These are phyloP conservation scores for Panagrolaimus sp. DNA, from an alignment of 1,140 invertebrate genomes.

Conservation along the genomic window DNA sequence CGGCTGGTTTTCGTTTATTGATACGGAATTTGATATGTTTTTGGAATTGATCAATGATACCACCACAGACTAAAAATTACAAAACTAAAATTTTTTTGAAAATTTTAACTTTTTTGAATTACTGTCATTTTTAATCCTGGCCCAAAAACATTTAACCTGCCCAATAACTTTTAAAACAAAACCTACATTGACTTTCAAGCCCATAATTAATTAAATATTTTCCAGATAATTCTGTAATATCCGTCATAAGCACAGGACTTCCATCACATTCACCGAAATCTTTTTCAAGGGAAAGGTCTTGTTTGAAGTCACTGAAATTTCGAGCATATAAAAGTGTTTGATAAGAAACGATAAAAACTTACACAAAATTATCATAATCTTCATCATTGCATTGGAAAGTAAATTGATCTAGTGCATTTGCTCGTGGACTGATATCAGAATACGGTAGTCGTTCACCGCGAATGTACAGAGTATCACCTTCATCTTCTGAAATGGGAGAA, in stretches of 20 bases:
- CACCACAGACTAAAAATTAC: not conserved
- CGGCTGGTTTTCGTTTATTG: not conserved
- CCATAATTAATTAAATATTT: not conserved
- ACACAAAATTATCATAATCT: not conserved
- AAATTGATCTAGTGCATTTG: no score
- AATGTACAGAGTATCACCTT: slow-evolving; percentile 6
- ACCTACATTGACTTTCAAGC: not conserved
- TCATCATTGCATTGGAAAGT: not conserved
- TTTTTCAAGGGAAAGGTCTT: no score
- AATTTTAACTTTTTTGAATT: no score
- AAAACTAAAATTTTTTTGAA: no score
- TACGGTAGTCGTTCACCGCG: not conserved
- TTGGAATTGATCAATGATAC: not conserved
- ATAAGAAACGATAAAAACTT: no score
- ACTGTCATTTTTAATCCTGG: no score
- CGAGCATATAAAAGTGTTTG: no score
- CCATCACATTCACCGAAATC: not conserved
- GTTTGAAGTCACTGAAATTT: no score
- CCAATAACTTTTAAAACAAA: no score
- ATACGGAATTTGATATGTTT: not conserved
- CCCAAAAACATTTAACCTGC: no score
- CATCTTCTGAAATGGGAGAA: not conserved
- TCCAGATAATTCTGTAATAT: not conserved
- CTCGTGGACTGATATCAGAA: not conserved
- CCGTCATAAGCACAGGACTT: not conserved